A percentile compares a stretch with the other conserved stretches of the same genome.
phyloP scores from a whole-genome alignment of 1,140 invertebrate species.

The Cyphomyrmex costatus region DNA sequence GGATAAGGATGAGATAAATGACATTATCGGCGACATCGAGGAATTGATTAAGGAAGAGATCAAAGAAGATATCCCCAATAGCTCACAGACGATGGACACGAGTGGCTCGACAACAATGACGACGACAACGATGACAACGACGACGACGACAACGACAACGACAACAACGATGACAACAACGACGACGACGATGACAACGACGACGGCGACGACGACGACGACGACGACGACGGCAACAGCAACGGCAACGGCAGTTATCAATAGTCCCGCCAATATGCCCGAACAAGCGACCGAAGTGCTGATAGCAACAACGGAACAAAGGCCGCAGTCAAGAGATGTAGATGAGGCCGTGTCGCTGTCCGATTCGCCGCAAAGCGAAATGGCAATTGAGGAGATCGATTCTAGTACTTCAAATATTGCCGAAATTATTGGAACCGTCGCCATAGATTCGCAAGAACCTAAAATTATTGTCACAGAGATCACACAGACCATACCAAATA shows the following conservation, averaged over 20 bases:
- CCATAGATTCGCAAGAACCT: constrained; percentile 75
- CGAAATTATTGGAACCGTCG: constrained; percentile 84
- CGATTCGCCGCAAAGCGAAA: constrained; percentile 81
- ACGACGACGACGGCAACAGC: constrained; percentile 2
- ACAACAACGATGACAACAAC: not conserved
- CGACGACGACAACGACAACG: constrained; percentile 25
- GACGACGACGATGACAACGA: constrained; percentile 4
- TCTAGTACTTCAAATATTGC: constrained; percentile 84
- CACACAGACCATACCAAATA: constrained; percentile 42
- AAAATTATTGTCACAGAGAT: constrained; percentile 76
- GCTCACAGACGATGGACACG: constrained; percentile 76
- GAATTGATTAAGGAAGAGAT: constrained; percentile 86
- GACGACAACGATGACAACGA: not conserved
- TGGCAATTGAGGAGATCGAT: constrained; percentile 84
- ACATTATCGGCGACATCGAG: constrained; percentile 86
- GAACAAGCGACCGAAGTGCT: constrained; percentile 65
- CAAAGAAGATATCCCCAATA: constrained; percentile 84
- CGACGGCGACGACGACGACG: constrained; percentile 23
- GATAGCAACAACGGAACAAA: constrained; percentile 63
- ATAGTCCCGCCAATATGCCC: constrained; percentile 40
- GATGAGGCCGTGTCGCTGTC: constrained; percentile 77
- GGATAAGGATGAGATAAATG: constrained; percentile 86
- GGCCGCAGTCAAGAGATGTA: constrained; percentile 73
- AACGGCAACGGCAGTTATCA: constrained; percentile 13
- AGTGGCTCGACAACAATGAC: constrained; percentile 19